Evolutionary conservation across 2,888 invertebrate species (phyloP).

Genomic region (Nipponacmea schrenckii): DNA sequence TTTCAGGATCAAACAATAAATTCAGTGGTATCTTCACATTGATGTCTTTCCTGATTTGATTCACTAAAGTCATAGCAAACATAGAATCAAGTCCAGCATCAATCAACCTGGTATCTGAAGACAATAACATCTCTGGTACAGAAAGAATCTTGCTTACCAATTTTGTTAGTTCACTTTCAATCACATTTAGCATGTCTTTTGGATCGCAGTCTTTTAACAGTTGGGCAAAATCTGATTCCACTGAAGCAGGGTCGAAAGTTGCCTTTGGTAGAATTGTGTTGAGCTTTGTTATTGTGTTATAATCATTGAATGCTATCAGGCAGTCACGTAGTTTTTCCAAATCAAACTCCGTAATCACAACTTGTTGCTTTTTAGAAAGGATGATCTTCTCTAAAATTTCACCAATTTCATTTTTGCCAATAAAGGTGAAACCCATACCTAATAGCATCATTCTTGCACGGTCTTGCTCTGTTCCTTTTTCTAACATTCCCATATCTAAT

Average conservation of each 20-base stretch:
- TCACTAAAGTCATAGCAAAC: slow-evolving; percentile 38
- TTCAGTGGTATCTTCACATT: slow-evolving; percentile 27
- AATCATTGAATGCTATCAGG: too few species aligned
- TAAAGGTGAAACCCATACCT: neutral
- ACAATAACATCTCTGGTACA: slow-evolving; percentile 27
- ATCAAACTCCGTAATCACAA: neutral
- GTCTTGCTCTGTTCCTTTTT: neutral
- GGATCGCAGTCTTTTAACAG: slow-evolving; percentile 25
- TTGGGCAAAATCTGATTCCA: slow-evolving; percentile 12
- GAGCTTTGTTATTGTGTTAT: too few species aligned
- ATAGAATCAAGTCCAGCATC: slow-evolving; percentile 44
- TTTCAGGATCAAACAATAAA: neutral
- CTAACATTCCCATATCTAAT: slow-evolving; percentile 43
- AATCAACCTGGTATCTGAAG: slow-evolving; percentile 28
- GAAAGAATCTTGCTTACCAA: slow-evolving; percentile 31
- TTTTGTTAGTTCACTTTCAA: slow-evolving; percentile 25
- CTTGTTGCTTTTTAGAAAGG: neutral
- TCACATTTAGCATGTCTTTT: slow-evolving; percentile 25
- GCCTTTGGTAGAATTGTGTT: too few species aligned
- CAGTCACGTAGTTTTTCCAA: neutral
- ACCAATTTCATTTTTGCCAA: slow-evolving; percentile 20
- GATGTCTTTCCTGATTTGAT: slow-evolving; percentile 27
- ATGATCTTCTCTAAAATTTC: neutral
- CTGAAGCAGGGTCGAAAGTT: too few species aligned
- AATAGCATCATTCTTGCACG: neutral